A percentile compares a stretch with the other conserved stretches of the same genome.
phyloP scores from a whole-genome alignment of 2,113 vertebrate species.

The Aptenodytes forsteri region DNA sequence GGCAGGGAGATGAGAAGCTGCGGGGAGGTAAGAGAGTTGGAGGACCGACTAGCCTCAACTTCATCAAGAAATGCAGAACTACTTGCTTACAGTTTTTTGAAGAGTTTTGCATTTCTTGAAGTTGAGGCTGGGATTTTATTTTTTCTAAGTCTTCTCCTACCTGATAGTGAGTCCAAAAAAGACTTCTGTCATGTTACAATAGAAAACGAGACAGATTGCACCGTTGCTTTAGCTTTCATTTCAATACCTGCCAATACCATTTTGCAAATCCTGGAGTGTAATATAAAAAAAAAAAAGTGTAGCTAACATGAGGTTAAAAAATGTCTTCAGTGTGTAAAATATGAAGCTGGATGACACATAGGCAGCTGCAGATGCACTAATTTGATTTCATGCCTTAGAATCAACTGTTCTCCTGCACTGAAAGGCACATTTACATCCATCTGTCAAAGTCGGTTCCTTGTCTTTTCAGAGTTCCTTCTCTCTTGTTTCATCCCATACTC shows the following conservation, averaged over 20 bases:
- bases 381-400: slow-evolving; percentile 86
- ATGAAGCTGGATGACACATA: slow-evolving; percentile 64
- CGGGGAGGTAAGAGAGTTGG: accelerated
- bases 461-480: slow-evolving; percentile 54
- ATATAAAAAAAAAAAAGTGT: background rate
- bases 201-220: slow-evolving; percentile 37
- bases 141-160: background rate
- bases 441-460: slow-evolving; percentile 69
- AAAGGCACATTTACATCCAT: slow-evolving; percentile 77
- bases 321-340: slow-evolving; percentile 70
- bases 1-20: background rate
- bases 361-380: slow-evolving; percentile 88
- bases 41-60: background rate
- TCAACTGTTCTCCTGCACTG: slow-evolving; percentile 71
- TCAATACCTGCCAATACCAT: slow-evolving; percentile 49
- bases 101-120: background rate
- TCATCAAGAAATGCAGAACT: background rate
- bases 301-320: slow-evolving; percentile 64
- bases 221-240: background rate
- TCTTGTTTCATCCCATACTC: background rate
- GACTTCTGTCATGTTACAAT: slow-evolving; percentile 27
- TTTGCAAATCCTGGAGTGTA: slow-evolving; percentile 18
- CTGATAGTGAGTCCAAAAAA: slow-evolving; percentile 4
- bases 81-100: background rate
- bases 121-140: background rate